Conservation (phyloP, 1,140 invertebrate species). For the Elymnias hypermnestra region DNA sequence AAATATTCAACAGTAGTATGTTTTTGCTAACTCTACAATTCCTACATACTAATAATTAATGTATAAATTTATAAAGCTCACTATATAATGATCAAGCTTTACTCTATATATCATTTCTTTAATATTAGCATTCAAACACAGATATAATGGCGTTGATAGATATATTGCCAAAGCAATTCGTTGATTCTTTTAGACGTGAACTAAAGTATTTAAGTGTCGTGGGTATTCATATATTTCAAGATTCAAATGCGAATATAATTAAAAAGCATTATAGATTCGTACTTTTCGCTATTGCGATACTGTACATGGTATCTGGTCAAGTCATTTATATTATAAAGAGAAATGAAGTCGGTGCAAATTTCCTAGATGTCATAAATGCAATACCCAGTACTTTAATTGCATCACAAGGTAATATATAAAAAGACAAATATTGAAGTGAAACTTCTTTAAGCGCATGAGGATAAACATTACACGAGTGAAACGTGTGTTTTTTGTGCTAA, state of each 20-base stretch:
- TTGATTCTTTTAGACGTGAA: conserved; percentile 23
- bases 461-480: too few species aligned
- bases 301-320: conserved; percentile 19
- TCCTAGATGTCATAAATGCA: conserved; percentile 25
- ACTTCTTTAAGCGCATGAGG: too few species aligned
- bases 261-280: conserved; percentile 3
- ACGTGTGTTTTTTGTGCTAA: too few species aligned
- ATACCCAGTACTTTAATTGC: conserved; percentile 21
- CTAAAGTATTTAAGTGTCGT: conserved; percentile 20
- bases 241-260: conserved; percentile 8
- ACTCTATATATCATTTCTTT: too few species aligned
- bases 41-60: too few species aligned
- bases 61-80: too few species aligned
- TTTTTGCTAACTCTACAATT: too few species aligned
- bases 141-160: too few species aligned
- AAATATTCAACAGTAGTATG: too few species aligned
- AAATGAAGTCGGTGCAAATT: conserved; percentile 21
- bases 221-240: conserved; percentile 28
- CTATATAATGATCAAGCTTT: too few species aligned
- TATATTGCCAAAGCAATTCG: conserved; percentile 21
- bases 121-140: too few species aligned
- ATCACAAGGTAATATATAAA: conserved; percentile 31
- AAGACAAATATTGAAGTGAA: too few species aligned
- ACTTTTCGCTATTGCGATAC: conserved; percentile 6
- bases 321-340: conserved; percentile 18